Conservation (phyloP, 2,888 invertebrate species). For the Halictus ligatus region DNA sequence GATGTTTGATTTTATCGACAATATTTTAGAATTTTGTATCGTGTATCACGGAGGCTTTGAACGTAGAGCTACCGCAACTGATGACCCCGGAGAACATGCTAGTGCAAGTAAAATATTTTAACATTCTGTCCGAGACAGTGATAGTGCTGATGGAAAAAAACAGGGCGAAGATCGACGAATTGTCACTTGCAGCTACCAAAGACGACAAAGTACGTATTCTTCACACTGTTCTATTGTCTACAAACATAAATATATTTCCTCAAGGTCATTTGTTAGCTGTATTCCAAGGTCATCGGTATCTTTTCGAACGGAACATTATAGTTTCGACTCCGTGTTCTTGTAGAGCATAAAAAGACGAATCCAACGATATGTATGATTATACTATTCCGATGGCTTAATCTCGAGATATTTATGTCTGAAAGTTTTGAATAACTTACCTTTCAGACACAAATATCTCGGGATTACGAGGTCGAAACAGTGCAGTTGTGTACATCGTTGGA, state of each 20-base stretch:
- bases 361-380: too few relatives aligned
- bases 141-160: not conserved
- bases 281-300: not conserved
- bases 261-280: not conserved
- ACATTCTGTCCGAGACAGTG: not conserved
- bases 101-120: conserved; percentile 16
- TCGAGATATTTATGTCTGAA: too few relatives aligned
- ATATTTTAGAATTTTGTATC: conserved; percentile 24
- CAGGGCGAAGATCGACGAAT: not conserved
- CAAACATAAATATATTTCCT: not conserved
- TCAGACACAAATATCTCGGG: too few relatives aligned
- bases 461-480: not conserved
- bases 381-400: too few relatives aligned
- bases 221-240: not conserved
- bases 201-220: conserved; percentile 6
- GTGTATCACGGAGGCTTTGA: conserved; percentile 16
- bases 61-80: conserved; percentile 10
- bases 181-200: not conserved
- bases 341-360: too few relatives aligned
- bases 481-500: not conserved
- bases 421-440: too few relatives aligned
- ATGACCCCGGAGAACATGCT: conserved; percentile 10
- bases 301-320: not conserved
- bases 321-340: too few relatives aligned
- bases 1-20: not conserved